Conservation (phyloP, 2,888 invertebrate species). For the Caenorhabditis becei region DNA sequence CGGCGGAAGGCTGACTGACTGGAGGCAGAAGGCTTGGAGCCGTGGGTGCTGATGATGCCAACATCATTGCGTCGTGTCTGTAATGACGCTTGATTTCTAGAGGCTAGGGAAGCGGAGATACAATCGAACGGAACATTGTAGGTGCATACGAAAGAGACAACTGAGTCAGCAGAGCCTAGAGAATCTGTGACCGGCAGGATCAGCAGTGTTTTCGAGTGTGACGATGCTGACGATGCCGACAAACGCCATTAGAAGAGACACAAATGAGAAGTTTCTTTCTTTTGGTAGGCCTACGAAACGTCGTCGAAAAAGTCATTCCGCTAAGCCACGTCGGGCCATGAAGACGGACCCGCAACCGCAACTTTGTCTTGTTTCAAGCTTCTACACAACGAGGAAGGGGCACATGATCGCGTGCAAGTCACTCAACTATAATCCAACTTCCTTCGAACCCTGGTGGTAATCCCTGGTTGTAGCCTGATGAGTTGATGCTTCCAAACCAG, state of each 20-base stretch:
- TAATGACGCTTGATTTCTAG: constrained; percentile 1
- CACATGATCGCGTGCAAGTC: constrained; percentile 38
- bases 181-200: constrained; percentile 32
- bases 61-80: constrained; percentile 65
- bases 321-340: constrained; percentile 33
- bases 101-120: neutral
- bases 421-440: constrained; percentile 59
- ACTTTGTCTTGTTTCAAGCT: constrained; percentile 55
- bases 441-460: constrained; percentile 26
- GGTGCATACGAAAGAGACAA: neutral
- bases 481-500: constrained; percentile 21
- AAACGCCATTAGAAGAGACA: constrained; percentile 34
- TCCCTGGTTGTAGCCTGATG: constrained; percentile 49
- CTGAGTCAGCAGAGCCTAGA: constrained; percentile 22
- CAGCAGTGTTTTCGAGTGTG: constrained; percentile 41
- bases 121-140: constrained; percentile 8
- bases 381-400: neutral
- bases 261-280: constrained; percentile 29
- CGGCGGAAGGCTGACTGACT: constrained; percentile 41
- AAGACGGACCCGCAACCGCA: constrained; percentile 15
- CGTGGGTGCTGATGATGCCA: constrained; percentile 58
- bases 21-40: constrained; percentile 41
- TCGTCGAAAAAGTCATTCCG: constrained; percentile 47
- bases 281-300: constrained; percentile 34
- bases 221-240: constrained; percentile 13